Evolutionary conservation across 2,797 vertebrate species (phyloP), one percentile per base, ranked within the genome.

Genomic region (Anas flavirostris): DNA sequence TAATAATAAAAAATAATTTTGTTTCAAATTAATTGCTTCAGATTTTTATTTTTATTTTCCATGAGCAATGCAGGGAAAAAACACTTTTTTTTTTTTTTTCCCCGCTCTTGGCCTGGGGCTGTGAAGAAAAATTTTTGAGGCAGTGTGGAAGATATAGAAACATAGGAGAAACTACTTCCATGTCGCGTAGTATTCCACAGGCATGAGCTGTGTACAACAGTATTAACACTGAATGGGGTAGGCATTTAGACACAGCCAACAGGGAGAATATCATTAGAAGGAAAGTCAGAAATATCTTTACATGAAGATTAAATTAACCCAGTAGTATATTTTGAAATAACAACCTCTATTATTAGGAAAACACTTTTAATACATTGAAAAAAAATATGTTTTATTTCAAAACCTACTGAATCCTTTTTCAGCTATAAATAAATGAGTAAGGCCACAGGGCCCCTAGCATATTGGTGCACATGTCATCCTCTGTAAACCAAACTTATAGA

Each of bases 1-100:
- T 86, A 83, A 41, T 82, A 82, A 85, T 37, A 86, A 84, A 84
- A 86, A 91, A 60, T 26, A 18, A 64, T 56, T 89, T 80, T 75
- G 35, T 62, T 92, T 82, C 46, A 52, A 28, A 66, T 69, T 69
- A 81, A 48, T 63, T 76, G 6, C 21, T 72, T 72, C 35, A 16
- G 2, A 33, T 31, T 22, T 10, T 55, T 82, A 5, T 46, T 46
- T 33, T 10, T 55, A 79, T 48, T 88, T 81, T 29, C 63, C 4
- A 1, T 29, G 7, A 85, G 23, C 62, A 64, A 26, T 15, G 6
- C 1, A 2, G 33, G 13, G 13, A 92, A 9, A 12, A 81, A 83
- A 70, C 19, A 60, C 10, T 37, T 3, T n/a, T 23, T 23, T 86
- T 81, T 29, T 43, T 3, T 23, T 66, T 66, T 31, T 26, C 16